Evolutionary conservation across 2,888 invertebrate genomes (phyloP), one percentile per base, ranked within the genome.

Genomic region (Rosalia funebris): DNA sequence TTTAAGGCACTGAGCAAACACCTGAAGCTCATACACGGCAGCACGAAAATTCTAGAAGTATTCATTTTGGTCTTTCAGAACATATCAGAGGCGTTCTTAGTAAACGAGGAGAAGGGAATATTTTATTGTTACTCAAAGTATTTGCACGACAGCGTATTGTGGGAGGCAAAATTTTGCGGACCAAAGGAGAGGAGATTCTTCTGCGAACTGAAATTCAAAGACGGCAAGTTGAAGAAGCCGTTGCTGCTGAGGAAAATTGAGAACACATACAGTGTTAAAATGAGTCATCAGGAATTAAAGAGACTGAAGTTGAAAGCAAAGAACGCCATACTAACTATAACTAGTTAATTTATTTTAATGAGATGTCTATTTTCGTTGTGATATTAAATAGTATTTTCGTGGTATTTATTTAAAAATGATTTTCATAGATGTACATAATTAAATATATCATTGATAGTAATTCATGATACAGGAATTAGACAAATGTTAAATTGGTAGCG

Each of bases 221-320:
- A 66, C 2, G 66, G 65, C 9, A 71, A 68, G 52, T 37, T 69
- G 7, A 73, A 71, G 48, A 57, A 68, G 25, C 68, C 70, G 1
- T 3, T 71, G 9, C 56, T 74, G 31, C 48, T 75, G 42, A 69
- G 57, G 20, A 67, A 68, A 54, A 44, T 52, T 9, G 69, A 65
- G 0, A 69, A 72, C 50, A 36, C 56, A 4, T 73, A 73, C 58
- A 63, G 63, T 37, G 63, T 65, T 3, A 60, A 62, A 25, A 65
- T 72, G 47, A 66, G 59, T 36, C 55, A 66, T 14, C 65, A 69
- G 4, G 72, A 74, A 11, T 46, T 77, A 55, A 77, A 75, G 57
- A 71, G 65, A 37, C 65, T 69, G 59, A 76, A 74, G 57, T 56
- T 73, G 1, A 77, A 77, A 57, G 66, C 72, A 5, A 76, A 76